Evolutionary conservation across 2,113 vertebrate genomes (phyloP).

Genomic region (Hipposideros armiger): DNA sequence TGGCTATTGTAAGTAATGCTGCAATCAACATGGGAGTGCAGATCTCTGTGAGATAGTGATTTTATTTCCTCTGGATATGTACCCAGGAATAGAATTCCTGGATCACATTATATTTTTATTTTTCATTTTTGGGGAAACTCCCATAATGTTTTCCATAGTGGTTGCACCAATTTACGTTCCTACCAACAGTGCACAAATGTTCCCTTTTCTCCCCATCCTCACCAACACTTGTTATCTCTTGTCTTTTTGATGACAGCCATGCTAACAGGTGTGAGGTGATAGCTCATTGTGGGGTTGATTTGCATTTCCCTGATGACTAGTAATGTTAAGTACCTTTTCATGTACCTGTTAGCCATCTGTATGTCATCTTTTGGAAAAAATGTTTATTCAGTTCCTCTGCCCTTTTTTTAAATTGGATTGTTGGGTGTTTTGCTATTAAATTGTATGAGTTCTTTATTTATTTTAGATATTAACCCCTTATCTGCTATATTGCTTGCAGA

Average conservation of each 20-base stretch:
- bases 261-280: background rate
- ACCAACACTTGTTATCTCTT: background rate
- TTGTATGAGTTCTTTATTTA: background rate
- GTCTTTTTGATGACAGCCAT: background rate
- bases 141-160: background rate
- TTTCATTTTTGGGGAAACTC: background rate
- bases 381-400: background rate
- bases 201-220: background rate
- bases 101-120: background rate
- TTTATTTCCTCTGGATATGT: background rate
- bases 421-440: background rate
- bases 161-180: background rate
- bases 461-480: background rate
- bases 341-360: background rate
- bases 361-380: background rate
- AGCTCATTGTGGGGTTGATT: background rate
- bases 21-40: background rate
- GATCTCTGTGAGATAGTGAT: background rate
- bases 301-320: background rate
- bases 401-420: background rate
- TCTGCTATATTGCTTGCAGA: background rate
- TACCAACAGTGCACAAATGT: background rate
- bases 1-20: background rate
- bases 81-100: background rate
- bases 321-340: background rate